Evolutionary conservation across 1,140 invertebrate genomes (phyloP).

Genomic region (Archivesica marissinica): DNA sequence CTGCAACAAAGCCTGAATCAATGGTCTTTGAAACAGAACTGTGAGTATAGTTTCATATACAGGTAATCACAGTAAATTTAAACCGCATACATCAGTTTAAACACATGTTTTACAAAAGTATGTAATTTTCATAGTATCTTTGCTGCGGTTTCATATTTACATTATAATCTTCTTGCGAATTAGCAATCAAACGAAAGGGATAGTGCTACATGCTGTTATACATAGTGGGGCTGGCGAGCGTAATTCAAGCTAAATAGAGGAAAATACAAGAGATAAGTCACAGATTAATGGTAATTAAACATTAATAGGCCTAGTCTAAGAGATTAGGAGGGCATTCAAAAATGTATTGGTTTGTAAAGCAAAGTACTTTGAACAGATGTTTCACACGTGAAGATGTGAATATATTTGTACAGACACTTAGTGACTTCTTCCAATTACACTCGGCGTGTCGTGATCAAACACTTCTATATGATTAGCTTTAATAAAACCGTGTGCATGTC

Average conservation of each 20-base stretch:
- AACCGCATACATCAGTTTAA: not conserved
- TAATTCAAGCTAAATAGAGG: conserved; percentile 7
- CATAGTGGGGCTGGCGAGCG: not conserved
- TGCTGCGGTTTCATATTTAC: conserved; percentile 24
- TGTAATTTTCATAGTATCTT: not conserved
- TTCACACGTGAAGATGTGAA: not conserved
- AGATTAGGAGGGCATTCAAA: conserved; percentile 13
- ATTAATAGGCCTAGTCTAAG: not conserved
- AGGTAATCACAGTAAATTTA: conserved; percentile 11
- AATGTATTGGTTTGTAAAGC: conserved; percentile 16
- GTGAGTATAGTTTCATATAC: not conserved
- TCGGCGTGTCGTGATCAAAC: conserved; percentile 1
- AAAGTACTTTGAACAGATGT: conserved; percentile 13
- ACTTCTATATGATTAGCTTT: not conserved
- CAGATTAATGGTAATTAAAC: not conserved
- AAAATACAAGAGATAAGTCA: conserved; percentile 15
- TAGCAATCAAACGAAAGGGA: conserved; percentile 1
- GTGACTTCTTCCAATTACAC: conserved; percentile 27
- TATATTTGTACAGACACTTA: conserved; percentile 27
- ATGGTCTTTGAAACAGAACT: not conserved
- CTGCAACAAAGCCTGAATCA: conserved; percentile 27
- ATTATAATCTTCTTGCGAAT: conserved; percentile 5
- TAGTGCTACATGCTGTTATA: not conserved
- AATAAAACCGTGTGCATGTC: not conserved
- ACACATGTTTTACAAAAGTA: conserved; percentile 1